phyloP scores from a whole-genome alignment of 2,888 invertebrate genomes.

The Villa cingulata region DNA sequence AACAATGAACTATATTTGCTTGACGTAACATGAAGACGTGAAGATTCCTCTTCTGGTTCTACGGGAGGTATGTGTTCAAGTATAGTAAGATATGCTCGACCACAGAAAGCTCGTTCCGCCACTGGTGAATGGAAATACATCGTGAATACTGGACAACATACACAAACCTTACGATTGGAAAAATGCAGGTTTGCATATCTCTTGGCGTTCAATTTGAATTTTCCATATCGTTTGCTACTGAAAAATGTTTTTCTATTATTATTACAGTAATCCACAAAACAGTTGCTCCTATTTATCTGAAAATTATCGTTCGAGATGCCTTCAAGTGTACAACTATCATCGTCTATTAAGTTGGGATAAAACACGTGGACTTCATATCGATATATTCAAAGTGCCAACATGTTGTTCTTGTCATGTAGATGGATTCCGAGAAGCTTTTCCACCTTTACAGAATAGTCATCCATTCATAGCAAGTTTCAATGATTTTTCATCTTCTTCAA shows the following conservation, averaged over 20 bases:
- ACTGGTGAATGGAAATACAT: slow-evolving; percentile 76
- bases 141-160: slow-evolving; percentile 72
- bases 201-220: neutral
- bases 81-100: slow-evolving; percentile 62
- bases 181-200: slow-evolving; percentile 50
- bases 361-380: slow-evolving; percentile 64
- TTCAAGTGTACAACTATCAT: slow-evolving; percentile 73
- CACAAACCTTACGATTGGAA: slow-evolving; percentile 66
- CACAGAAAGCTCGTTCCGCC: slow-evolving; percentile 65
- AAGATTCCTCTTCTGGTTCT: slow-evolving; percentile 44
- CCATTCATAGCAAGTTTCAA: slow-evolving; percentile 18
- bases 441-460: slow-evolving; percentile 33
- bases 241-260: slow-evolving; percentile 1
- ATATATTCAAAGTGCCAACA: slow-evolving; percentile 71
- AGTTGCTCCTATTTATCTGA: slow-evolving; percentile 67
- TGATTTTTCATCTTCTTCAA: slow-evolving; percentile 20
- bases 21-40: slow-evolving; percentile 45
- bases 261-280: slow-evolving; percentile 53
- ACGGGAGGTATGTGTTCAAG: slow-evolving; percentile 66
- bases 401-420: slow-evolving; percentile 73
- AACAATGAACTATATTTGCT: too few relatives aligned
- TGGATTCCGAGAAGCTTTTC: slow-evolving; percentile 56
- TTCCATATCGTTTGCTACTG: neutral
- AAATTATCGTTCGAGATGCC: slow-evolving; percentile 65
- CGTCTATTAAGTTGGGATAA: slow-evolving; percentile 70